These are phyloP conservation scores for Coregonus sp. DNA, from an alignment of 2,797 vertebrate species.

Conservation along the genomic window DNA sequence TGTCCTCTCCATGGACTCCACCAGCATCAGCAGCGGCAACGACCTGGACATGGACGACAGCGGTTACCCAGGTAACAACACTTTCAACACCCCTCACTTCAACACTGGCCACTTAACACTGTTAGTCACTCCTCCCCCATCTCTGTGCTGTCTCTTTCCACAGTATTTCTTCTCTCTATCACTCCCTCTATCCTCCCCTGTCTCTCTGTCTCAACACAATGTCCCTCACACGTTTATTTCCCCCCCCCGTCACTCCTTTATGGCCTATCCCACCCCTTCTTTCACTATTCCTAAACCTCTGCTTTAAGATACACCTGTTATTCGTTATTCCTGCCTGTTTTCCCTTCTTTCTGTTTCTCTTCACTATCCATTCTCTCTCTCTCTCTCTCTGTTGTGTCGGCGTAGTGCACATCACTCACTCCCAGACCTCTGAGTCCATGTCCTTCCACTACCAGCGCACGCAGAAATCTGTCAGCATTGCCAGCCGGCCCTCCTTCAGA, in stretches of 20 bases:
- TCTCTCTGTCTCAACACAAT: not conserved
- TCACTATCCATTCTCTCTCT: slow-evolving; percentile 73
- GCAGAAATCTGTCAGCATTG: slow-evolving; percentile 91
- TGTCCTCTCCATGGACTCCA: slow-evolving; percentile 87
- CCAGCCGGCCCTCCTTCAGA: slow-evolving; percentile 87
- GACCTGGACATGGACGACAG: slow-evolving; percentile 86
- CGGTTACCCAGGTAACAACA: slow-evolving; percentile 88
- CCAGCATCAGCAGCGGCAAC: slow-evolving; percentile 89
- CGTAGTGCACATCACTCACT: slow-evolving; percentile 92
- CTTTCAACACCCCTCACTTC: slow-evolving; percentile 57
- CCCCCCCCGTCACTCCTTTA: not conserved
- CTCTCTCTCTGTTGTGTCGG: slow-evolving; percentile 70
- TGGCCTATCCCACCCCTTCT: not conserved
- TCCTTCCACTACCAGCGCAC: slow-evolving; percentile 96
- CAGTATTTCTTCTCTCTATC: not conserved
- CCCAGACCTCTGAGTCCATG: slow-evolving; percentile 93
- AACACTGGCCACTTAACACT: not conserved
- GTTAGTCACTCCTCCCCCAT: not conserved
- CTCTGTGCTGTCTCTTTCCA: not conserved
- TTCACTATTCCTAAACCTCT: slow-evolving; percentile 8
- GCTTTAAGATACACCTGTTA: slow-evolving; percentile 26
- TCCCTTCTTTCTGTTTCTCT: slow-evolving; percentile 49
- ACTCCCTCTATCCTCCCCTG: not conserved
- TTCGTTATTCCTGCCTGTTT: slow-evolving; percentile 27
- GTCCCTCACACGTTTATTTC: not conserved